Percentiles rank a stretch among this genome's conserved stretches.
Evolutionary conservation across 2,797 vertebrate genomes (phyloP).

Genomic region (Centropyge bicolor): DNA sequence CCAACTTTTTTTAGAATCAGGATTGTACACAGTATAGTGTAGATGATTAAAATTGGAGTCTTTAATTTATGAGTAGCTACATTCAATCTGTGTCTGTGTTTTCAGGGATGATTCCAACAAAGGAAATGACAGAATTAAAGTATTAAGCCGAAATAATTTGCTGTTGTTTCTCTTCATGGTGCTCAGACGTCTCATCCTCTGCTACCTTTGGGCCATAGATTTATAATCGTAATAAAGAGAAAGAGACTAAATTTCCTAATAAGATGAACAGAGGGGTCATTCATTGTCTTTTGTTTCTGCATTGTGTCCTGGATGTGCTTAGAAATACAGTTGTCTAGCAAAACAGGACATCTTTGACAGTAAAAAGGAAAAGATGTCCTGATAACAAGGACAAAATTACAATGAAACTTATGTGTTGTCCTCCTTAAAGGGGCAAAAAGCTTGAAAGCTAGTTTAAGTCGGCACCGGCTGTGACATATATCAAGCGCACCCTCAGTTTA

Average conservation of each 20-base stretch:
- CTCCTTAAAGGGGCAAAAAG: neutral
- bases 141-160: slow-evolving; percentile 29
- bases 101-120: slow-evolving; percentile 55
- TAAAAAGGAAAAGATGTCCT: neutral
- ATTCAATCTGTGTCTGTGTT: slow-evolving; percentile 25
- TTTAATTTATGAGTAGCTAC: slow-evolving; percentile 45
- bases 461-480: neutral
- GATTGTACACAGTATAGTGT: slow-evolving; percentile 2
- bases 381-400: slow-evolving; percentile 17
- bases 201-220: slow-evolving; percentile 35
- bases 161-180: slow-evolving; percentile 39
- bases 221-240: slow-evolving; percentile 8
- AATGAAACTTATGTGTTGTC: slow-evolving; percentile 11
- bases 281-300: slow-evolving; percentile 36
- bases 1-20: too few relatives aligned
- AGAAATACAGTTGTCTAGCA: slow-evolving; percentile 36
- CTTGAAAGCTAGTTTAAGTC: neutral
- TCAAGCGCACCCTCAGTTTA: neutral
- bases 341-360: neutral
- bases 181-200: slow-evolving; percentile 13
- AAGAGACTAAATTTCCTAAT: slow-evolving; percentile 1
- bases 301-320: slow-evolving; percentile 29
- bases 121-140: slow-evolving; percentile 71
- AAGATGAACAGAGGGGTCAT: slow-evolving; percentile 17
- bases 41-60: slow-evolving; percentile 29